Conservation (phyloP, 2,113 vertebrate genomes). For the Petroica traversi region DNA sequence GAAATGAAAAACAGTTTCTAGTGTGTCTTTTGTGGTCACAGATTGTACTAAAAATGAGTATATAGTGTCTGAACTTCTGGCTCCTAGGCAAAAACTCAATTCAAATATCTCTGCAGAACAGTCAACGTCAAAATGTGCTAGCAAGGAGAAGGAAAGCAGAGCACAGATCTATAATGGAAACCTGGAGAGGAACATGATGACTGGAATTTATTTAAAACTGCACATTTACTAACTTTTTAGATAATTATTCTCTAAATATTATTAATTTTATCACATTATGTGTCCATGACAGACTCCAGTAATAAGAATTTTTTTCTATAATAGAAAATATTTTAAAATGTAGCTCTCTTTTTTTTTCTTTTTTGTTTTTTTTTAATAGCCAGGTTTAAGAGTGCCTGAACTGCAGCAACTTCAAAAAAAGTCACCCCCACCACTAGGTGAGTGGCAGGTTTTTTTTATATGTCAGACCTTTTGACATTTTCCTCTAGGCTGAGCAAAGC, state of each 20-base stretch:
- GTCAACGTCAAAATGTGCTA: not conserved
- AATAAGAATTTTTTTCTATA: not conserved
- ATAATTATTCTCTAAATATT: not conserved
- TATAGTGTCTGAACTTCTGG: not conserved
- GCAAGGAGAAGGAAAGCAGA: not conserved
- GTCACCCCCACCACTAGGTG: not conserved
- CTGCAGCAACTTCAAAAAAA: not conserved
- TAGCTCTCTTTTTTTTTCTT: not conserved
- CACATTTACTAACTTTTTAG: not conserved
- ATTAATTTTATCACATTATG: not conserved
- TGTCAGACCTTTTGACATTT: not conserved
- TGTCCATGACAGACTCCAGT: not conserved
- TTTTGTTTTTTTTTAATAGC: not conserved
- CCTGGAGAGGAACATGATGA: not conserved
- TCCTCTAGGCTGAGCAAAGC: not conserved
- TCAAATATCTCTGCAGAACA: not conserved
- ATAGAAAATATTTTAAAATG: not conserved
- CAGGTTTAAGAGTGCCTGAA: not conserved
- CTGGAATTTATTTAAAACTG: not conserved
- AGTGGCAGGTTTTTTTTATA: not conserved
- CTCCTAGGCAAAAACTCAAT: not conserved
- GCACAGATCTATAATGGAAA: not conserved
- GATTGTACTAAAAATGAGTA: not conserved
- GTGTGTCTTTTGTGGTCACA: not conserved
- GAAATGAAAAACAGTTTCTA: not conserved